A percentile compares a stretch with the other conserved stretches of the same genome.
Conservation (phyloP, 2,797 vertebrate genomes). For the Arnoldichthys spilopterus region DNA sequence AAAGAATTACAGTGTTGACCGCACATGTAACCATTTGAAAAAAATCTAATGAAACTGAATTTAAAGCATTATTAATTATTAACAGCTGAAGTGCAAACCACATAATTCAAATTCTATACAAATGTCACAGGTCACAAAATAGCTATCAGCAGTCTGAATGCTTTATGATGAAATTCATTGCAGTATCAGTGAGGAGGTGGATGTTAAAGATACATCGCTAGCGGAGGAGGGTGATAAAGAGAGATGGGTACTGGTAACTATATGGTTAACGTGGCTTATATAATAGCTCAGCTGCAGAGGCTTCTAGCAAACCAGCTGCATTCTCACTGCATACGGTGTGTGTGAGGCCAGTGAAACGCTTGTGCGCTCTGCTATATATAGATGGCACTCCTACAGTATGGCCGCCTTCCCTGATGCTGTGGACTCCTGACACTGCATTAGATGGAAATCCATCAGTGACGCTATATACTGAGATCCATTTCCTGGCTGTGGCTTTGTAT, state of each 20-base stretch:
- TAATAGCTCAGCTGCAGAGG: slow-evolving; percentile 51
- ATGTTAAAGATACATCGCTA: slow-evolving; percentile 20
- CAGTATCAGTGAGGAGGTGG: slow-evolving; percentile 30
- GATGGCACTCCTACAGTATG: slow-evolving; percentile 38
- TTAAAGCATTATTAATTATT: too few relatives aligned
- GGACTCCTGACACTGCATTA: background rate
- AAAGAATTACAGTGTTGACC: too few relatives aligned
- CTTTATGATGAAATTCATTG: background rate
- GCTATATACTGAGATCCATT: background rate
- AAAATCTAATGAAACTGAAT: too few relatives aligned
- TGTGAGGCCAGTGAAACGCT: slow-evolving; percentile 35
- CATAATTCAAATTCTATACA: background rate
- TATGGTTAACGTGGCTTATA: slow-evolving; percentile 52
- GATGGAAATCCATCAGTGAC: background rate
- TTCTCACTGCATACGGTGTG: slow-evolving; percentile 38
- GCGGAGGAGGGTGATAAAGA: background rate
- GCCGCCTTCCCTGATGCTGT: background rate
- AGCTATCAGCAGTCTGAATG: background rate
- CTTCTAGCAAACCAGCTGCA: slow-evolving; percentile 40
- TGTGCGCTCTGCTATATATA: slow-evolving; percentile 37
- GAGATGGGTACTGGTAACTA: background rate
- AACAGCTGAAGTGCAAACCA: too few relatives aligned
- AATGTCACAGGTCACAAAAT: too few relatives aligned
- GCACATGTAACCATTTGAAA: too few relatives aligned
- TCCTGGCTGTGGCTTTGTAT: background rate